Conservation (phyloP, 2,797 vertebrate species). For the Hypotaenidia philippensis region DNA sequence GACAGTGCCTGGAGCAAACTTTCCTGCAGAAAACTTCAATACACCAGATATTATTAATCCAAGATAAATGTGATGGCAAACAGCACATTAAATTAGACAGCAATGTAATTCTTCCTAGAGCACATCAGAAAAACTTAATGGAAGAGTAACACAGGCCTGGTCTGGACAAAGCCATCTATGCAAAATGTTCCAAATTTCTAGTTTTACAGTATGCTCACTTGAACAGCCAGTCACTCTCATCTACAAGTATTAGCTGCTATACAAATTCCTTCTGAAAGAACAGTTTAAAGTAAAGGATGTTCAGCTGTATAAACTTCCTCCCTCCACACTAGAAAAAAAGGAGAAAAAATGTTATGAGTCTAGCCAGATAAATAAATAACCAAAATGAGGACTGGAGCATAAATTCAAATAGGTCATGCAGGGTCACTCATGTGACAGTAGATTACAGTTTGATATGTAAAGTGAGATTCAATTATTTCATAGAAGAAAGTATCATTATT, state of each 20-base stretch:
- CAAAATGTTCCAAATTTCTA: neutral
- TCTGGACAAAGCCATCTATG: neutral
- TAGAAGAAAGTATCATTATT: neutral
- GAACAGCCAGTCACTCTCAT: neutral
- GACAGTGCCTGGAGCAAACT: neutral
- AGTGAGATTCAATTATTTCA: neutral
- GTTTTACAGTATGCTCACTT: neutral
- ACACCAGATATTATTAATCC: neutral
- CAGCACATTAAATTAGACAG: neutral
- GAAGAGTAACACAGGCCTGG: neutral
- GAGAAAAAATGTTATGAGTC: neutral
- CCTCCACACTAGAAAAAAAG: neutral
- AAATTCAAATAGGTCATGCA: neutral
- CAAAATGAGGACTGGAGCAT: neutral
- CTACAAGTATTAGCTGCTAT: neutral
- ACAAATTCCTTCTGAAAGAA: slow-evolving; percentile 45
- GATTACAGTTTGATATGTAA: neutral
- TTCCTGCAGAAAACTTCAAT: neutral
- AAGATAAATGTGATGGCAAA: neutral
- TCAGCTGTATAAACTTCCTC: slow-evolving; percentile 65
- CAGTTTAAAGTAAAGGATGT: slow-evolving; percentile 44
- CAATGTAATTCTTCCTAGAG: neutral
- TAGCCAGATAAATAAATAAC: slow-evolving; percentile 41
- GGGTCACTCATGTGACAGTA: neutral
- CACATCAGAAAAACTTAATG: neutral